Conservation (phyloP, 2,797 vertebrate genomes). For the Onychomys leucogaster region DNA sequence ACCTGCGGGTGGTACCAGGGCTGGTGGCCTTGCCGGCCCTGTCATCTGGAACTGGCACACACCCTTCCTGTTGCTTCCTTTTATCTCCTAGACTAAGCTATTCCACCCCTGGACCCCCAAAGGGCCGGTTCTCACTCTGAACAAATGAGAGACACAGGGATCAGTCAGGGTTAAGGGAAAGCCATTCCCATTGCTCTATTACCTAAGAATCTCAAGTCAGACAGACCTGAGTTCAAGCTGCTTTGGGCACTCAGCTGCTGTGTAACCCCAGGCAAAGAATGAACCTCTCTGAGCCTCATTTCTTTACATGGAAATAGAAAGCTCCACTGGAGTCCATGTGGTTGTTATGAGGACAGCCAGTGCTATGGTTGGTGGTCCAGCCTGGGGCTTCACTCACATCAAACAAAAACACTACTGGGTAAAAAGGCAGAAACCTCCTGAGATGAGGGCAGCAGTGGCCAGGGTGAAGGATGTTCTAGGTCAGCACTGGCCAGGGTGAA, state of each 20-base stretch:
- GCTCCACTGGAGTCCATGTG: neutral
- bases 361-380: neutral
- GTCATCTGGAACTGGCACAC: neutral
- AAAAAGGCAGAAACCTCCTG: neutral
- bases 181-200: neutral
- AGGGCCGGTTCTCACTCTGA: neutral
- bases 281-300: neutral
- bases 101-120: neutral
- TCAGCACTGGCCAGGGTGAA: too few species aligned
- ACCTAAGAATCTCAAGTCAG: neutral
- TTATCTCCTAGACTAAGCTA: neutral
- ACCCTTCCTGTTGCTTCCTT: neutral
- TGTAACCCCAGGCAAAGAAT: neutral
- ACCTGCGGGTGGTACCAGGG: neutral
- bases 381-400: too few species aligned
- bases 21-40: too few species aligned
- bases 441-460: neutral
- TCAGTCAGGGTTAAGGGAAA: neutral
- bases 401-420: neutral
- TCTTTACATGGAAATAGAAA: neutral
- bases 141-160: neutral
- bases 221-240: too few species aligned
- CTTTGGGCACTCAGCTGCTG: neutral
- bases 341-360: neutral
- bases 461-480: too few species aligned